These are phyloP conservation scores for Acropternis orthonyx DNA, from an alignment of 2,797 vertebrate species.

Conservation along the genomic window DNA sequence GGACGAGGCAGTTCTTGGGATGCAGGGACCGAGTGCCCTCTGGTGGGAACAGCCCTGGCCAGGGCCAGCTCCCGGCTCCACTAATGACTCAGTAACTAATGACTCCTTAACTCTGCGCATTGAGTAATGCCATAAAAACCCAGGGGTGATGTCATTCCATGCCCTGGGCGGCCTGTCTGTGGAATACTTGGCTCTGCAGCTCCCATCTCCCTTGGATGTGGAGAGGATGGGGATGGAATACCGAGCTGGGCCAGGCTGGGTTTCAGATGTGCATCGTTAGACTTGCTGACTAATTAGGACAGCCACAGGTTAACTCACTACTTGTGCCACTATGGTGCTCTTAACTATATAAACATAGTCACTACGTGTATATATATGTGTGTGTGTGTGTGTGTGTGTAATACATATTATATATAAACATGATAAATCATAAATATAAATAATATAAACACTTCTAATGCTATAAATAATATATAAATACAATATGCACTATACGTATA, in stretches of 20 bases:
- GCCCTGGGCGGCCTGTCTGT: neutral
- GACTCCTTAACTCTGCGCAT: neutral
- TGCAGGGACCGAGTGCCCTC: conserved; percentile 20
- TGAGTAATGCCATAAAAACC: fast-evolving
- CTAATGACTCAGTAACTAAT: neutral
- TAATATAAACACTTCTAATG: neutral
- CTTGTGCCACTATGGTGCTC: neutral
- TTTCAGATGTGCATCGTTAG: neutral
- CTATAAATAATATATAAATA: neutral
- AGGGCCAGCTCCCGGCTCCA: neutral
- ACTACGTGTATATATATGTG: fast-evolving
- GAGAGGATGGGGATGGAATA: neutral
- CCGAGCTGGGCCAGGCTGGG: neutral
- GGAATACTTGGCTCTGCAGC: neutral
- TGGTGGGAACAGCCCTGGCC: neutral
- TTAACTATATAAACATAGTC: neutral
- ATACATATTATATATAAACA: neutral
- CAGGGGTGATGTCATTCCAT: fast-evolving
- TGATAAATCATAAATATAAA: neutral
- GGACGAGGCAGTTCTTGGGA: neutral
- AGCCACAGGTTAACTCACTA: neutral
- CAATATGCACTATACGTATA: neutral
- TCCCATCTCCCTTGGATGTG: neutral
- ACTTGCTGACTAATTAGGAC: neutral
- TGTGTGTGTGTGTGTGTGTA: too few relatives aligned